Percentiles rank a stretch among this genome's conserved stretches.
phyloP scores from a whole-genome alignment of 2,888 invertebrate species.

The Tillus elongatus region DNA sequence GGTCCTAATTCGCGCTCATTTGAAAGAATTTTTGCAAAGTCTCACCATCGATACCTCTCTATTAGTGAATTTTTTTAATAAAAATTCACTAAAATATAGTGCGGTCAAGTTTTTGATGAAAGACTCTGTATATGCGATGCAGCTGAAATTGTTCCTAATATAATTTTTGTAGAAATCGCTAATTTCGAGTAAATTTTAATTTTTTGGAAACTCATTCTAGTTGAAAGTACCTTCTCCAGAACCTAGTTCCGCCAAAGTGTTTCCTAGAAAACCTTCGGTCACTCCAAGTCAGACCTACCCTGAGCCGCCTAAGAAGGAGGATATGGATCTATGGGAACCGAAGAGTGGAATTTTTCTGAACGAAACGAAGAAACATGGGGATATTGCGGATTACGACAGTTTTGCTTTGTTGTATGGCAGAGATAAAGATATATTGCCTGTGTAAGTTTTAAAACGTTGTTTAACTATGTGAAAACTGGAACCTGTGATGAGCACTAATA shows the following conservation, averaged over 20 bases:
- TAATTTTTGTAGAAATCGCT: not conserved
- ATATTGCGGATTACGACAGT: slow-evolving; percentile 26
- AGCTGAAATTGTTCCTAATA: too few relatives aligned
- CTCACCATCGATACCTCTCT: too few relatives aligned
- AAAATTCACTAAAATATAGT: too few relatives aligned
- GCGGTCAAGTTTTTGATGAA: too few relatives aligned
- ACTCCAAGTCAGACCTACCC: slow-evolving; percentile 31
- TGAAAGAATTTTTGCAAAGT: too few relatives aligned
- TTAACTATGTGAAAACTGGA: too few relatives aligned
- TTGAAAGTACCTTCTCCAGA: slow-evolving; percentile 34
- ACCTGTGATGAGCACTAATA: too few relatives aligned
- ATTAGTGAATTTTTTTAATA: too few relatives aligned
- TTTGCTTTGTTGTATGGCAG: slow-evolving; percentile 30
- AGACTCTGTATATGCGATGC: too few relatives aligned
- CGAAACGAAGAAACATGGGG: slow-evolving; percentile 16
- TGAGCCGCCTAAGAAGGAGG: slow-evolving; percentile 26
- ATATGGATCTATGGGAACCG: slow-evolving; percentile 31
- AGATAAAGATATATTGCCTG: too few relatives aligned
- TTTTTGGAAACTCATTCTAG: slow-evolving; percentile 21
- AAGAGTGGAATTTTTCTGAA: slow-evolving; percentile 38
- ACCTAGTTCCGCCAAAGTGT: slow-evolving; percentile 32
- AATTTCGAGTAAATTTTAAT: slow-evolving; percentile 4
- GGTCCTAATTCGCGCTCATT: too few relatives aligned
- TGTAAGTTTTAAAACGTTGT: too few relatives aligned
- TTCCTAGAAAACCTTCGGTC: slow-evolving; percentile 29